Evolutionary conservation across 2,888 invertebrate genomes (phyloP).

Genomic region (Molorchus minor): DNA sequence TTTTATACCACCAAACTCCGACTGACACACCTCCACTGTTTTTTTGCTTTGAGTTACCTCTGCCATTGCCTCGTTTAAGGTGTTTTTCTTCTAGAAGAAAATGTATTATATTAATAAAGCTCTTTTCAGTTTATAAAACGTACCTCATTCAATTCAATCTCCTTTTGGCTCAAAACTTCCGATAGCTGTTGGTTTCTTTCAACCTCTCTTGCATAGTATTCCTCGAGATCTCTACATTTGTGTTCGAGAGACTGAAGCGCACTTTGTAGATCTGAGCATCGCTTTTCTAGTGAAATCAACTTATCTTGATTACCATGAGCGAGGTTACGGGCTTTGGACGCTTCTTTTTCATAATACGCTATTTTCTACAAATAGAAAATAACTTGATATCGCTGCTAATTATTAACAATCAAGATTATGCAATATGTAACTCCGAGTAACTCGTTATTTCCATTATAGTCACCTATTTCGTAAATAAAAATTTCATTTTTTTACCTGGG

Average conservation of each 20-base stretch:
- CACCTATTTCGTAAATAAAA: neutral
- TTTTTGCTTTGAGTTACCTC: slow-evolving; percentile 61
- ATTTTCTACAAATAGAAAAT: slow-evolving; percentile 60
- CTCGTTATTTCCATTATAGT: no score
- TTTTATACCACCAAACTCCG: slow-evolving; percentile 57
- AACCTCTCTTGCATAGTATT: slow-evolving; percentile 45
- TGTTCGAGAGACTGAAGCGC: slow-evolving; percentile 54
- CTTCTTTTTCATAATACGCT: slow-evolving; percentile 74
- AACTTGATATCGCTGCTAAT: no score
- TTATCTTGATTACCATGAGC: slow-evolving; percentile 76
- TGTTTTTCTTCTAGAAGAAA: slow-evolving; percentile 53
- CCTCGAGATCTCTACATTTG: slow-evolving; percentile 42
- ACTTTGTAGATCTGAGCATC: slow-evolving; percentile 64
- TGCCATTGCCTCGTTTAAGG: slow-evolving; percentile 52
- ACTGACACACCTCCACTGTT: slow-evolving; percentile 65
- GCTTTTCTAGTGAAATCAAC: slow-evolving; percentile 66
- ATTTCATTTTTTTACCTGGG: slow-evolving; percentile 46
- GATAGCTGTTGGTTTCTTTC: slow-evolving; percentile 66
- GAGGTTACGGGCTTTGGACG: slow-evolving; percentile 75
- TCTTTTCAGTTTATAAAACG: slow-evolving; percentile 40
- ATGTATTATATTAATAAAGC: neutral
- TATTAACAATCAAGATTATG: no score
- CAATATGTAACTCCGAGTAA: no score
- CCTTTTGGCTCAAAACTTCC: slow-evolving; percentile 70
- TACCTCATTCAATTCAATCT: slow-evolving; percentile 70